These are phyloP conservation scores for Urocitellus parryii DNA, from an alignment of 2,113 vertebrate genomes.

Conservation along the genomic window DNA sequence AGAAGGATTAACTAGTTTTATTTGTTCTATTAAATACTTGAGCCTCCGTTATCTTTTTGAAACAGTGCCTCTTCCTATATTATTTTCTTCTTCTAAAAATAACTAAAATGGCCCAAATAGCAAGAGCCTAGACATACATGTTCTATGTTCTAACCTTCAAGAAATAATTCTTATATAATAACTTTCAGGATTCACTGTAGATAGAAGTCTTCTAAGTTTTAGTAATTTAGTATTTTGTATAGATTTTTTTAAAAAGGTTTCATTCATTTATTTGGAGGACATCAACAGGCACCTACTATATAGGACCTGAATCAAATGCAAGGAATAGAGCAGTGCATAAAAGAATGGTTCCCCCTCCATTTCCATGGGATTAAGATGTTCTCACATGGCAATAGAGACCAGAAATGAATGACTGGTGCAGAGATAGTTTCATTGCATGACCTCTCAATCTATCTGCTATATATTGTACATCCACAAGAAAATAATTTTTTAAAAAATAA, in stretches of 20 bases:
- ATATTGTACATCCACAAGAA: background rate
- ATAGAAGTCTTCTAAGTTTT: background rate
- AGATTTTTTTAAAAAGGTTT: background rate
- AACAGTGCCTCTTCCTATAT: background rate
- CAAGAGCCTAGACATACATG: background rate
- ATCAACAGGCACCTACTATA: background rate
- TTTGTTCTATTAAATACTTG: constrained; percentile 1
- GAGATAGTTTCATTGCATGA: background rate
- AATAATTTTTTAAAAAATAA: background rate
- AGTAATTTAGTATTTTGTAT: background rate
- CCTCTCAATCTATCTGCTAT: background rate
- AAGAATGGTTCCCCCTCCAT: background rate
- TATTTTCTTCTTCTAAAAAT: background rate
- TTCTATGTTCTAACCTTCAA: background rate
- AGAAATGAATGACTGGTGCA: background rate
- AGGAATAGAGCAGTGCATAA: background rate
- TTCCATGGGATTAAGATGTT: background rate
- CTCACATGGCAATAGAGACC: background rate
- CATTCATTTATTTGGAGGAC: background rate
- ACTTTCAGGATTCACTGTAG: background rate
- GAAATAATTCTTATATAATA: background rate
- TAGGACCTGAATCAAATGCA: background rate
- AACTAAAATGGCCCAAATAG: background rate
- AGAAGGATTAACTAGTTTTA: background rate
- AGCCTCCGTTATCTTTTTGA: background rate